Evolutionary conservation across 2,113 vertebrate genomes (phyloP).

Genomic region (Antennarius striatus): DNA sequence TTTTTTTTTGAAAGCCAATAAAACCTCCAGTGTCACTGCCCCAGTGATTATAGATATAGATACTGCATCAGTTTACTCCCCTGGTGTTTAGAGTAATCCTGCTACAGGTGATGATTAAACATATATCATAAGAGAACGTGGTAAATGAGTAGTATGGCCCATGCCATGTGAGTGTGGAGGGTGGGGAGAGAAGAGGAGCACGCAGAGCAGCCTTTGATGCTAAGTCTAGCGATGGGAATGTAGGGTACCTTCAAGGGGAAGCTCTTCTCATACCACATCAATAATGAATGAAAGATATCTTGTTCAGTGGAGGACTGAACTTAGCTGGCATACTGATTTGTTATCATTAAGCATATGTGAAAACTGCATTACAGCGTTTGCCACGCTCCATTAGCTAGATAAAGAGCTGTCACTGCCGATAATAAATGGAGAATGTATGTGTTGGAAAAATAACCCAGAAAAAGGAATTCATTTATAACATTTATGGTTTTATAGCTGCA

Average conservation of each 20-base stretch:
- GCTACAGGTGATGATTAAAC: conserved; percentile 68
- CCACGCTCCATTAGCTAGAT: conserved; percentile 60
- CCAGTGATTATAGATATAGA: too few relatives aligned
- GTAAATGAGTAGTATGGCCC: conserved; percentile 61
- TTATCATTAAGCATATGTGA: conserved; percentile 69
- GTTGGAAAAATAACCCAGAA: conserved; percentile 2
- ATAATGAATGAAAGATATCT: conserved; percentile 84
- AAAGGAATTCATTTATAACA: neutral
- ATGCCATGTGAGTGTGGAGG: conserved; percentile 57
- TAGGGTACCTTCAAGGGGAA: conserved; percentile 75
- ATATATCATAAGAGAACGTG: conserved; percentile 20
- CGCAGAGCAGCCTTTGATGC: conserved; percentile 78
- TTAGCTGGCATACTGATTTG: conserved; percentile 79
- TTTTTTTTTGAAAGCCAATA: neutral
- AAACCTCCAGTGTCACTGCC: too few relatives aligned
- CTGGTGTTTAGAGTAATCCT: conserved; percentile 25
- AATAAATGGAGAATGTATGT: neutral
- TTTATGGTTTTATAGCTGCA: too few relatives aligned
- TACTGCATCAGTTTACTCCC: too few relatives aligned
- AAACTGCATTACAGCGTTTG: conserved; percentile 73
- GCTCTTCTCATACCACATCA: conserved; percentile 78
- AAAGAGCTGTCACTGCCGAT: conserved; percentile 29
- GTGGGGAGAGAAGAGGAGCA: conserved; percentile 72
- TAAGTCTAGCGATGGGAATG: conserved; percentile 74
- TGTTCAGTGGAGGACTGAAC: conserved; percentile 77